Conservation (phyloP, 2,888 invertebrate species). For the Metallyticus violacea region DNA sequence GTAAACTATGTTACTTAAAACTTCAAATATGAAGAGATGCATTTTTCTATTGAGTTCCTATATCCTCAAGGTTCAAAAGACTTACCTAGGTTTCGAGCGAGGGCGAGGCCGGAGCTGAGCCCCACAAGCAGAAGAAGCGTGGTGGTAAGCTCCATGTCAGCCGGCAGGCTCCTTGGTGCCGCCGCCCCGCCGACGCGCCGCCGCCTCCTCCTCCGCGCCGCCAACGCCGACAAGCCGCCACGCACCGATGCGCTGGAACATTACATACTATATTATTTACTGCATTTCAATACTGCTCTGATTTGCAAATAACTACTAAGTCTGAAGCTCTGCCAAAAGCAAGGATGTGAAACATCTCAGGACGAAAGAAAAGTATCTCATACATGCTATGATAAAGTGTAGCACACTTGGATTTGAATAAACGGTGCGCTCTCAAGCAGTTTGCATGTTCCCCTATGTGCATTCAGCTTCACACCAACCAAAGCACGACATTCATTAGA, state of each 20-base stretch:
- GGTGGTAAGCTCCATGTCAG: constrained; percentile 7
- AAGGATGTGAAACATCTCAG: background rate
- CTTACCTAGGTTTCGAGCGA: constrained; percentile 10
- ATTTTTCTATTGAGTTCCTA: no score
- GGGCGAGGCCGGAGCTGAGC: constrained; percentile 3
- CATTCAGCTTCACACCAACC: no score
- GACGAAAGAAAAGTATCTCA: no score
- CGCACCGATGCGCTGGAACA: background rate
- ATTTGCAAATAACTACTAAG: background rate
- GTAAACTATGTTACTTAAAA: no score
- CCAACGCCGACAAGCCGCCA: background rate
- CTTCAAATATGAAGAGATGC: no score
- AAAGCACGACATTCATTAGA: no score
- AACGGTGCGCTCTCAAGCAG: no score
- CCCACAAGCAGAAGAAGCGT: constrained; percentile 11
- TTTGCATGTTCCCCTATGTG: no score
- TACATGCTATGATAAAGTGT: no score
- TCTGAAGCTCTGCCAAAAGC: background rate
- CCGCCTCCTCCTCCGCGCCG: background rate
- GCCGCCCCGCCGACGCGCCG: background rate
- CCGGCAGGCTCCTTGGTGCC: background rate
- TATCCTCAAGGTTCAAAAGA: background rate
- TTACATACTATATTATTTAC: background rate
- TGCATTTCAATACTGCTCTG: background rate
- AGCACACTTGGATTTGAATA: no score